Evolutionary conservation across 2,113 vertebrate species (phyloP), one percentile per base, ranked within the genome.

Genomic region (Furnarius figulus): DNA sequence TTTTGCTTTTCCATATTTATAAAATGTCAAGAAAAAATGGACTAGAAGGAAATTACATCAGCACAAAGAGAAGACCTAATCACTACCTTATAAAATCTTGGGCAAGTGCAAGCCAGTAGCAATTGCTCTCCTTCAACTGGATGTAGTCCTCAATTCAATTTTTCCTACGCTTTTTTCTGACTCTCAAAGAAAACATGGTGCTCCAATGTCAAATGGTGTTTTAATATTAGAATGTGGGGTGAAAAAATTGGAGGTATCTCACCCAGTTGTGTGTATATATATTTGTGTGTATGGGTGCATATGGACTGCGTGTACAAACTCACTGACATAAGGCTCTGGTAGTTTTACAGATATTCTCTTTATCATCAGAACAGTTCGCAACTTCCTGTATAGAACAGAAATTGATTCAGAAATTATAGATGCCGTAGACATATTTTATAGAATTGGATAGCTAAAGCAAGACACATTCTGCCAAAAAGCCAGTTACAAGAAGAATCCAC

Each of bases 311-410:
- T 35, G 17, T 17, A 47, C 19, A n/a, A 39, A 71, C 9, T 44
- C 0, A 0, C 7, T 76, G 24, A 31, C 20, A 9, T 35, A 33
- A 65, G 8, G 31, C n/a, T 58, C 19, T 76, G 19, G 10, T 21
- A 62, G 15, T 39, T 76, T 61, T 47, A 85, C 10, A 56, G 23
- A 31, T 63, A n/a, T 28, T 8, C 62, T 72, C 33, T 73, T 70
- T 73, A 46, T 21, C 55, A 49, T 3, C 15, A 72, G n/a, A 14
- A 72, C 20, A 65, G 49, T 76, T 68, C 52, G 22, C 3, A 2
- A 37, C 40, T 82, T 12, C 6, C 16, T n/a, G 30, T 33, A 71
- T 4, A 55, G 0, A 2, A 39, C 0, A 1, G 25, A 56, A 78
- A 87, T 59, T 33, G 74, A 85, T 72, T 59, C 30, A 82, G 35